Evolutionary conservation across 64 coral and sea anemone genomes (phyloP).

Genomic region (Cladopsammia gracilis): DNA sequence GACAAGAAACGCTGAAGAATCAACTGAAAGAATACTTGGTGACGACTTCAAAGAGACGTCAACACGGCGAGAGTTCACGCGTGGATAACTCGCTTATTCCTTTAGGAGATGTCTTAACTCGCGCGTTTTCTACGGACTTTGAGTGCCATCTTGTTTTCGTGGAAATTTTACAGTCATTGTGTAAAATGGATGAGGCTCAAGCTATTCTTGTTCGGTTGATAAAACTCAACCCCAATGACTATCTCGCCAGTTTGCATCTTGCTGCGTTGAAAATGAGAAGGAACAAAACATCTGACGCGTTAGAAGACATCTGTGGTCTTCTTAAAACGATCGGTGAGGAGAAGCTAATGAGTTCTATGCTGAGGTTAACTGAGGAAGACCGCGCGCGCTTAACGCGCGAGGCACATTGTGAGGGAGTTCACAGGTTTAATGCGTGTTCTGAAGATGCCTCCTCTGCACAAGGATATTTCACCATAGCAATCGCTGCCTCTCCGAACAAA

Average conservation of each 20-base stretch:
- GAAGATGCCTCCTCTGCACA: constrained; percentile 22
- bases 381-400: constrained; percentile 56
- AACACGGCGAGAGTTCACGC: constrained; percentile 11
- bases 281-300: constrained; percentile 44
- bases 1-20: constrained; percentile 51
- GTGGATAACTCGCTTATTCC: constrained; percentile 23
- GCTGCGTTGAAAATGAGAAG: constrained; percentile 79
- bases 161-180: constrained; percentile 62
- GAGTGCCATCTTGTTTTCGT: constrained; percentile 82
- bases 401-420: constrained; percentile 69
- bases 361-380: constrained; percentile 28
- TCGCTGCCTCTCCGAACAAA: constrained; percentile 70
- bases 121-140: constrained; percentile 68
- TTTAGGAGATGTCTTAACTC: constrained; percentile 74
- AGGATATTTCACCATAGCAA: constrained; percentile 70
- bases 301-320: constrained; percentile 67
- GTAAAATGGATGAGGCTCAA: constrained; percentile 81
- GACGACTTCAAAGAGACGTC: constrained; percentile 34
- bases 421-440: background rate
- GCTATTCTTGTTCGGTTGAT: constrained; percentile 81
- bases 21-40: constrained; percentile 62
- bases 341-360: constrained; percentile 47
- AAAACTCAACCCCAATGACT: constrained; percentile 66
- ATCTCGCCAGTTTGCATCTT: constrained; percentile 59
- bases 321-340: constrained; percentile 77